Evolutionary conservation across 2,797 vertebrate genomes (phyloP), one percentile per base, ranked within the genome.

Genomic region (Benthosema pterotum): DNA sequence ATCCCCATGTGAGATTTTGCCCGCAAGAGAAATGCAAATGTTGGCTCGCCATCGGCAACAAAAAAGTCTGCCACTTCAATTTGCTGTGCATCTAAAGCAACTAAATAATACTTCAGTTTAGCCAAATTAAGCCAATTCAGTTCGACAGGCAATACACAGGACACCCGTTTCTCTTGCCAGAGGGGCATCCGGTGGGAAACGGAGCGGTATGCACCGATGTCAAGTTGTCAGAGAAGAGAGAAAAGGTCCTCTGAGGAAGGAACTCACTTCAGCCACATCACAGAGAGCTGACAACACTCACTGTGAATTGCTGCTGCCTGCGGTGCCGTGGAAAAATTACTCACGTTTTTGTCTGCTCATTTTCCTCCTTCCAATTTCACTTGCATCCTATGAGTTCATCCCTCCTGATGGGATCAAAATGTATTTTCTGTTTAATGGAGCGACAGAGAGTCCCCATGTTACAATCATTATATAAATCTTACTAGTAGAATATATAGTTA

Each of bases 81-180:
- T 61, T 60, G 49, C 17, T 1, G 42, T 45, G 42, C 51, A 17
- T 16, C 17, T 12, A 45, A n/a, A 59, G 57, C 14, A 28, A 52
- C 57, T 71, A 62, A 74, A 71, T 16, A 9, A 15, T 16, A 54
- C 56, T 54, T 49, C 38, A 51, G 42, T 58, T 61, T 28, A 25
- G 32, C 3, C 60, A 53, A 51, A 32, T 58, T 61, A 19, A 25
- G 32, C 3, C 60, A 53, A 52, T 67, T 57, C 16, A 65, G 9
- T 19, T 5, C 48, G 17, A 57, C 38, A 58, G 51, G 50, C 50
- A 58, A 65, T 51, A 53, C 18, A 52, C 47, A 63, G 59, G 25
- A 77, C 72, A 84, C 65, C 68, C 74, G 75, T 71, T 65, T 63
- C 43, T 28, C 18, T 1, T 42, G 59, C 58, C 63, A 25, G 45